Evolutionary conservation across 92 coral and sea anemone species (phyloP).

Genomic region (Pocillopora grandis): DNA sequence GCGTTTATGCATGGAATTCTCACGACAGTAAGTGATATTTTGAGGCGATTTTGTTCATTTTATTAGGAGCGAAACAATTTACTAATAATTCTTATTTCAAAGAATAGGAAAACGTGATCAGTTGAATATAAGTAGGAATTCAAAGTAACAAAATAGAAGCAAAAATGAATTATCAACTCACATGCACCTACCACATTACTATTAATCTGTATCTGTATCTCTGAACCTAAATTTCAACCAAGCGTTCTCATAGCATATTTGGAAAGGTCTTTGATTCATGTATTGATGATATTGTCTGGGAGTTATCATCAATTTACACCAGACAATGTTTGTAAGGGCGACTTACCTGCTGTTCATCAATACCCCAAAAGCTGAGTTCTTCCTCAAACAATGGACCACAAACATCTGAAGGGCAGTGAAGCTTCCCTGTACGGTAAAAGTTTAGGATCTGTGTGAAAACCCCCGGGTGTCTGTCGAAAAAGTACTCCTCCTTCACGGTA

Average conservation of each 20-base stretch:
- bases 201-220: too few relatives aligned
- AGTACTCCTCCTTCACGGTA: conserved; percentile 77
- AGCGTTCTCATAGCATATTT: too few relatives aligned
- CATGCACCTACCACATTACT: too few relatives aligned
- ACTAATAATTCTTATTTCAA: background rate
- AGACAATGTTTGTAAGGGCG: background rate
- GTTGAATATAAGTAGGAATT: too few relatives aligned
- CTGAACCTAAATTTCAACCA: too few relatives aligned
- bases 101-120: background rate
- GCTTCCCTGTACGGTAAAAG: conserved; percentile 94
- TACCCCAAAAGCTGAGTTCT: conserved; percentile 96
- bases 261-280: background rate
- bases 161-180: too few relatives aligned
- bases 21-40: background rate
- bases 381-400: conserved; percentile 96
- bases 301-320: background rate
- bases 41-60: background rate
- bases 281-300: background rate
- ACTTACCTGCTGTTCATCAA: conserved; percentile 86
- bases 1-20: too few relatives aligned
- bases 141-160: too few relatives aligned
- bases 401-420: conserved; percentile 90
- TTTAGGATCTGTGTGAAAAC: conserved; percentile 90
- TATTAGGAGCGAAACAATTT: conserved; percentile 7
- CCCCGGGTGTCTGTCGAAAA: conserved; percentile 96